Evolutionary conservation across 1,140 invertebrate genomes (phyloP), one percentile per base, ranked within the genome.

Genomic region (Pseudomyrmex cubaensis): DNA sequence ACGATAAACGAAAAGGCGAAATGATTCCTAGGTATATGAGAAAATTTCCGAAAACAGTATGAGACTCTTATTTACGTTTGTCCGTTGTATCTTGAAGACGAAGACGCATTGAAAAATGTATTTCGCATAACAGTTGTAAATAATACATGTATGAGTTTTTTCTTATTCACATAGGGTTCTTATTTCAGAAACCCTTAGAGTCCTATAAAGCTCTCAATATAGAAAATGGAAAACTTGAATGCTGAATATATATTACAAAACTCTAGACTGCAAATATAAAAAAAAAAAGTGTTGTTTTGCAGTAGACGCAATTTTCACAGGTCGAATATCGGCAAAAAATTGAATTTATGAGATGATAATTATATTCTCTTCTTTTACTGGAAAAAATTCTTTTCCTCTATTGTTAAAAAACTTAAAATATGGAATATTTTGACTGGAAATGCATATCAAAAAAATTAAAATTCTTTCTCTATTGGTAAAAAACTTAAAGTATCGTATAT

Each of bases 91-190:
- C 10, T 77, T 50, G 15, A 22, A 22, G 22, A 20, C 4, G 17
- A 54, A 12, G 15, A 52, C 7, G 2, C 9, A 10, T 35, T 73
- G n/a, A 54, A 54, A 76, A 66, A 77, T 56, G 15, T 66, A 52
- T 66, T 77, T n/a, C 9, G 56, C 22, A 3, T 63, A 66, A 9
- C 25, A 44, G 8, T 44, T 77, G 12, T 67, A 77, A 66, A 77
- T 67, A 54, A 67, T 67, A 56, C 3, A 44, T 56, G 9, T 20
- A 15, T 35, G 5, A 35, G 35, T 35, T 35, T 35, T 20, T 66
- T 64, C 66, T 17, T 35, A 66, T 76, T 76, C 12, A n/a, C 22
- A 9, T 17, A 3, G 10, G 20, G 17, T 62, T 4, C 22, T 66
- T 66, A 54, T 52, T 64, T 64, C 22, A 66, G n/a, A 76, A 48